Base-by-base conservation (phyloP, 2,888 invertebrate genomes). In the Lepas anatifera region DNA sequence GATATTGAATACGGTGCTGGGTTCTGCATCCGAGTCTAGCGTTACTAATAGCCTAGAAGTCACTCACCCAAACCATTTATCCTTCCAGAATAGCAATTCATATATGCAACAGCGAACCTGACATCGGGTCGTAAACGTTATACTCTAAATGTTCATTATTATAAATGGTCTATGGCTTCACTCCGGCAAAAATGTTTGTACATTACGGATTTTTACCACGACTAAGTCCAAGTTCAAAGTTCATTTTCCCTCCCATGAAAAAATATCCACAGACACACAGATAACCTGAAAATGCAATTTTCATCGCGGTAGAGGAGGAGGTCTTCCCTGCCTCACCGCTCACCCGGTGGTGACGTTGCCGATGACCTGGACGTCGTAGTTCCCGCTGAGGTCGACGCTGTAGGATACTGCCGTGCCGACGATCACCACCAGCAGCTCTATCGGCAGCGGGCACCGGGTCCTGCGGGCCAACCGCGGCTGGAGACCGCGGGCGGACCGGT, bases 341-440 rank as follows among this genome's bases (percentile, higher is more conserved):
- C 80, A 92, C 92, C 93, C 93, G 39, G 88, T 88, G 70, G 93
- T 90, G 77, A 94, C 90, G 71, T 85, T 78, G 10, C 90, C 90
- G 8, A 94, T 88, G 7, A 87, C 83, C 3, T 81, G 81, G 52
- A 94, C 84, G 0, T 84, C 81, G 78, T 86, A 89, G 0, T 77
- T 77, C 3, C 79, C 80, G 18, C 85, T 78, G 3, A 93, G 81
- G 32, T 85, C 79, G 43, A 82, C 79, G 75, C 83, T 85, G 74
- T 84, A 83, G 0, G 91, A 90, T 1, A 85, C 80, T 0, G 87
- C 75, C 0, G 93, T 92, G 7, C 89, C 90, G 1, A 85, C 75
- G 3, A 88, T 83, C 0, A 95, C 90, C 0, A 87, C 87, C 11
- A 92, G 80, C 74, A 95, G 81, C 80, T 95, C 94, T 75, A 92